Evolutionary conservation across 64 coral and sea anemone species (phyloP).

Genomic region (Trachythela sp.): DNA sequence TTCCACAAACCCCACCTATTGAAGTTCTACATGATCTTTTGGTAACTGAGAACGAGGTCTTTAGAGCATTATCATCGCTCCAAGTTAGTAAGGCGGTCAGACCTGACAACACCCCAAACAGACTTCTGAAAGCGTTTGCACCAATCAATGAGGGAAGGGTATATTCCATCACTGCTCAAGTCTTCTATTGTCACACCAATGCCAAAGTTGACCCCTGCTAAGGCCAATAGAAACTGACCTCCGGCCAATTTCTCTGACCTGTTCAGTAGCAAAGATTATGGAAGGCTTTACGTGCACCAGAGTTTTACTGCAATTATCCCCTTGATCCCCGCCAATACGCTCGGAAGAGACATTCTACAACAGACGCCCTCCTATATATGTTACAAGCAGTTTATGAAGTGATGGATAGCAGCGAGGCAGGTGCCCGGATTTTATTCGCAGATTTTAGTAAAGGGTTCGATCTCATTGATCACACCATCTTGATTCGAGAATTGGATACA

Average conservation of each 20-base stretch:
- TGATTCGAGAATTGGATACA: neutral
- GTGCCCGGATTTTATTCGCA: neutral
- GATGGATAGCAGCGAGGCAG: neutral
- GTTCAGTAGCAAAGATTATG: neutral
- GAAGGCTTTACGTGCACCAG: neutral
- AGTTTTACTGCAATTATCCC: neutral
- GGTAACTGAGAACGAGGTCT: slow-evolving; percentile 23
- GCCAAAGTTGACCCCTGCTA: neutral
- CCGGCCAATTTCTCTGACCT: neutral
- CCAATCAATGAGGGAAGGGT: slow-evolving; percentile 56
- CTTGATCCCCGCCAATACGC: neutral
- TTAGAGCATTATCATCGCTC: slow-evolving; percentile 23
- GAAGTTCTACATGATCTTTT: slow-evolving; percentile 48
- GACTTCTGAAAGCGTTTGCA: slow-evolving; percentile 51
- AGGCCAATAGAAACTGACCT: neutral
- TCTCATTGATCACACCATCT: slow-evolving; percentile 1
- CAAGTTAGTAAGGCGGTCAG: slow-evolving; percentile 30
- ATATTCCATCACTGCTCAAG: neutral
- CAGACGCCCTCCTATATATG: neutral
- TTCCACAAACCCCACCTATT: slow-evolving; percentile 21
- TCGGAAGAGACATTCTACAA: neutral
- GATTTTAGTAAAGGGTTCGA: neutral
- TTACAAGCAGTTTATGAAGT: slow-evolving; percentile 5
- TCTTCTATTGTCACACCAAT: neutral
- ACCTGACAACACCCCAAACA: slow-evolving; percentile 56